These are phyloP conservation scores for Anthopleura sola DNA, from an alignment of 64 coral and sea anemone species.

Conservation along the genomic window DNA sequence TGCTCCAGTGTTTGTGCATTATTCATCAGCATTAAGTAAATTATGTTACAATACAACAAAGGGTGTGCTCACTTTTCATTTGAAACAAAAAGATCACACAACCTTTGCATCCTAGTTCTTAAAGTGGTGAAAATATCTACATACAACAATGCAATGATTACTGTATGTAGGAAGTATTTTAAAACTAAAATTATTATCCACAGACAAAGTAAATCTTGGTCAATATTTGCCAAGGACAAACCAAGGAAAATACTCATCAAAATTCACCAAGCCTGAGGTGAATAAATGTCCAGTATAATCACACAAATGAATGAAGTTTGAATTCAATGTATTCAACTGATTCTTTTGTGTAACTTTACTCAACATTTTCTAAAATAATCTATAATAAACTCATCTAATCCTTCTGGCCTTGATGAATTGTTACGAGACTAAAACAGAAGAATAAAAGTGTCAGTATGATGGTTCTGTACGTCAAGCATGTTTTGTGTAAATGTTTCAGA, in stretches of 20 bases:
- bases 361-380: not conserved
- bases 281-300: not conserved
- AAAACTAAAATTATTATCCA: not conserved
- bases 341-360: not conserved
- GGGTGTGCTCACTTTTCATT: not conserved
- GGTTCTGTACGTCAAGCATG: no score
- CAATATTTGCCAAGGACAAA: not conserved
- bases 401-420: no score
- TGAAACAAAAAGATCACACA: not conserved
- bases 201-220: not conserved
- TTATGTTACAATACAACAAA: not conserved
- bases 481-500: no score
- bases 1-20: not conserved
- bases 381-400: no score
- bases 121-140: conserved; percentile 4
- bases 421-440: no score
- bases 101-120: not conserved
- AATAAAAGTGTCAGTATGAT: no score
- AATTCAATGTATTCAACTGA: not conserved
- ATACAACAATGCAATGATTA: not conserved
- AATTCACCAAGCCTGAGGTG: not conserved
- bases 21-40: not conserved
- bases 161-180: not conserved
- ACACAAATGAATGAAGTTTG: not conserved
- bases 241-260: not conserved